Base-by-base conservation (phyloP, 2,888 invertebrate genomes). In the Laspeyria flexula region DNA sequence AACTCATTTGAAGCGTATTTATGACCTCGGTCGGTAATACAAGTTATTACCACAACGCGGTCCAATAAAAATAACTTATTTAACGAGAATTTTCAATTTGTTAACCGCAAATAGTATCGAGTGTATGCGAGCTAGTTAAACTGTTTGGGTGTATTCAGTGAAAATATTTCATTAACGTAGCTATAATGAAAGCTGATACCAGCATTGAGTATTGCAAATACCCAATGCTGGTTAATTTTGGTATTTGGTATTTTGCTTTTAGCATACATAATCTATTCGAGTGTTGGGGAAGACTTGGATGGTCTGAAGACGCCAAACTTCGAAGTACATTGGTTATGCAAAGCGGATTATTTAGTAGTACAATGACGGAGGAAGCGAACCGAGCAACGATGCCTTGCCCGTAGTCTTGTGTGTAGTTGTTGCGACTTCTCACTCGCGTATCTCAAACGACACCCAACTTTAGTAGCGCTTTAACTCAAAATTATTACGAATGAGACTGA, bases 311-410 rank as follows among this genome's bases (percentile, higher is more conserved):
- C 52, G 55, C 29, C 46, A 31, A 71, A 75, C 62, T 73, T 74
- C 41, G 21, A 41, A 60, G 60, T 48, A 55, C 69, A 73, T 78
- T 74, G 71, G 71, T 75, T 78, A 77, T 77, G 76, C 75, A 75
- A 79, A 80, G 70, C 64, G 67, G 72, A 75, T 79, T 76, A 73
- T 66, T 71, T 66, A 56, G 65, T 2, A 71, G 65, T 67, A 65
- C 66, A 57, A n/a, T 58, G 55, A 40, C 43, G 50, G 43, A 41
- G 44, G 43, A 41, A 45, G 43, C 34, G 40, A 27, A 11, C 7
- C 25, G 43, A 34, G 41, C 38, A 37, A 47, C 43, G 54, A 49
- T 42, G 50, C 59, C 65, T 67, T 66, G 53, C 62, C 52, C 45
- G 47, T 55, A 65, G 55, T 65, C 57, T 63, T 62, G 54, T 42